Evolutionary conservation across 2,888 invertebrate genomes (phyloP), one percentile per base, ranked within the genome.

Genomic region (Sphaeridia pumilis): DNA sequence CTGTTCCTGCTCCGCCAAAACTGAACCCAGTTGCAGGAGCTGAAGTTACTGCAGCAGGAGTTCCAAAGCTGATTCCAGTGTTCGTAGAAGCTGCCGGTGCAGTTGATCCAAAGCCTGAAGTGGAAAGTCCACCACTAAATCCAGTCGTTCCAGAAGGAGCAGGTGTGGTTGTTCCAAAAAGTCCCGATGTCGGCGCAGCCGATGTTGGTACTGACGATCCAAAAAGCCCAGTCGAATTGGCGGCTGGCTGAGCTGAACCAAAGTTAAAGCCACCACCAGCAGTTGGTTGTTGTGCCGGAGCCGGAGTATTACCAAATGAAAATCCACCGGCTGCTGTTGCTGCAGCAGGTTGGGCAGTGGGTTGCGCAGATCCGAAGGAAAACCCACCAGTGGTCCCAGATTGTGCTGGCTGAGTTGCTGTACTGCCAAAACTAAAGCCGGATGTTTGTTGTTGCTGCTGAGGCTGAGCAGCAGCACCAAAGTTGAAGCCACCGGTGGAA

Each of bases 371-470:
- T 38, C 38, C 38, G 17, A 38, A 38, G 5, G 38, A 5, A 38
- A 38, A 17, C 17, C 38, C 31, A 10, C 31, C 31, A n/a, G n/a
- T n/a, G n/a, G n/a, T n/a, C 14, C 31, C 38, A 17, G 38, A 17
- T 38, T 38, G 38, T 14, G 10, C 38, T 12, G 38, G 12, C 4
- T 14, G 10, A 12, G 38, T 17, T 38, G 38, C 38, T 7, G 38
- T 38, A 38, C 47, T 36, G 26, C 28, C 46, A 35, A 47, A 47
- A 22, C 35, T 10, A 47, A 24, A 22, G 31, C 35, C 35, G 17
- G 38, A 20, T 47, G 45, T 14, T 7, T 14, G 43, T 21, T 2
- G 38, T 24, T 26, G 49, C 22, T 49, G 42, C 14, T 4, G 45
- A n/a, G 26, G 45, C 24, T 43, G 43, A 10, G 10, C 21, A 22